Percentiles rank a stretch among this genome's conserved stretches.
Evolutionary conservation across 2,888 invertebrate species (phyloP).

Genomic region (Cosmorhoe ocellata): DNA sequence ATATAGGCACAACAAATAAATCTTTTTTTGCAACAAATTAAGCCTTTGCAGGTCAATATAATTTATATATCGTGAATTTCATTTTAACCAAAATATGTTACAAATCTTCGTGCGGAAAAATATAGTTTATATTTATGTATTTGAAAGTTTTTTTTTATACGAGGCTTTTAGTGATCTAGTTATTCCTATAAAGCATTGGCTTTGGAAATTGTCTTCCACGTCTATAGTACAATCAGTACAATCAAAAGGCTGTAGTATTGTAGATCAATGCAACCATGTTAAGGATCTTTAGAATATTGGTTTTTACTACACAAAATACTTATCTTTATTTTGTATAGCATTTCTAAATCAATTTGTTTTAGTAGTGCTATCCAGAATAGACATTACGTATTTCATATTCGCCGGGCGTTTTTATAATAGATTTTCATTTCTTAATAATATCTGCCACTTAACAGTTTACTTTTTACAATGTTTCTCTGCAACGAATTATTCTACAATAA

Average conservation of each 20-base stretch:
- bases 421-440: too few relatives aligned
- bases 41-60: too few relatives aligned
- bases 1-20: too few relatives aligned
- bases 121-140: background rate
- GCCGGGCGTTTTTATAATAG: background rate
- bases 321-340: background rate
- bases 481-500: too few relatives aligned
- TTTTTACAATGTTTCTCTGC: too few relatives aligned
- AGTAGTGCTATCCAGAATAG: background rate
- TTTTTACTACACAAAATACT: conserved; percentile 35
- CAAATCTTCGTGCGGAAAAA: too few relatives aligned
- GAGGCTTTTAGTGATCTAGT: conserved; percentile 3
- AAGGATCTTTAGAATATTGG: conserved; percentile 65
- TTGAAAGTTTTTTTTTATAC: background rate
- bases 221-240: too few relatives aligned
- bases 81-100: too few relatives aligned
- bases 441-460: too few relatives aligned
- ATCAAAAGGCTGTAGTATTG: too few relatives aligned
- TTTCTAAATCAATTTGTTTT: background rate
- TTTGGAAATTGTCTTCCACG: conserved; percentile 67
- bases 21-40: too few relatives aligned
- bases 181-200: conserved; percentile 15
- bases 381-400: background rate
- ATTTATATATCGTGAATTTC: too few relatives aligned
- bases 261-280: conserved; percentile 42